Conservation (phyloP, 2,113 vertebrate species). For the Calcarius ornatus region DNA sequence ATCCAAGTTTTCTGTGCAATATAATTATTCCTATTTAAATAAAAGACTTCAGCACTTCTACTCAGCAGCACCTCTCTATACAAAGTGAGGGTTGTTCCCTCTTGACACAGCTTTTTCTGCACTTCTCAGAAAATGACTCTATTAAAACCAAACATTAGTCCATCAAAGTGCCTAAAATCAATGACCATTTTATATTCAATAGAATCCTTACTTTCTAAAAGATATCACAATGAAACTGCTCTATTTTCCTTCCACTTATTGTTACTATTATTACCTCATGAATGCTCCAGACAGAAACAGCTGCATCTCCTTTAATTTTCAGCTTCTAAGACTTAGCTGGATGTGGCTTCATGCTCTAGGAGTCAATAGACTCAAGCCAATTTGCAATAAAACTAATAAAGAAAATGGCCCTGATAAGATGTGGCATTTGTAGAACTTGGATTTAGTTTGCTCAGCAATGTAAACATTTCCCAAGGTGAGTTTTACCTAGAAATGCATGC, state of each 20-base stretch:
- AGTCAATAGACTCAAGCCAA: neutral
- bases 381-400: neutral
- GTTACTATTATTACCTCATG: neutral
- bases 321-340: neutral
- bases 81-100: constrained; percentile 3
- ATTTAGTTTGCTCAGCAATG: neutral
- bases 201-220: constrained; percentile 19
- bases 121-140: constrained; percentile 25
- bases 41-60: constrained; percentile 17
- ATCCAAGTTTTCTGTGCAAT: constrained; percentile 49
- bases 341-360: neutral
- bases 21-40: constrained; percentile 56
- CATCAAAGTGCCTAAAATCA: constrained; percentile 18
- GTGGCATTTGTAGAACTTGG: neutral
- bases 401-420: neutral
- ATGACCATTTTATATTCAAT: neutral
- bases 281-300: neutral
- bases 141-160: constrained; percentile 28
- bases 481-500: neutral
- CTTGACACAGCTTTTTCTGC: constrained; percentile 33
- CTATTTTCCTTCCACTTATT: constrained; percentile 9
- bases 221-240: neutral
- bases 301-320: neutral
- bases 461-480: neutral
- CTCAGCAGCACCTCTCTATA: constrained; percentile 33